A percentile compares a stretch with the other conserved stretches of the same genome.
Conservation (phyloP, 2,797 vertebrate genomes). For the Austrolebias charrua region DNA sequence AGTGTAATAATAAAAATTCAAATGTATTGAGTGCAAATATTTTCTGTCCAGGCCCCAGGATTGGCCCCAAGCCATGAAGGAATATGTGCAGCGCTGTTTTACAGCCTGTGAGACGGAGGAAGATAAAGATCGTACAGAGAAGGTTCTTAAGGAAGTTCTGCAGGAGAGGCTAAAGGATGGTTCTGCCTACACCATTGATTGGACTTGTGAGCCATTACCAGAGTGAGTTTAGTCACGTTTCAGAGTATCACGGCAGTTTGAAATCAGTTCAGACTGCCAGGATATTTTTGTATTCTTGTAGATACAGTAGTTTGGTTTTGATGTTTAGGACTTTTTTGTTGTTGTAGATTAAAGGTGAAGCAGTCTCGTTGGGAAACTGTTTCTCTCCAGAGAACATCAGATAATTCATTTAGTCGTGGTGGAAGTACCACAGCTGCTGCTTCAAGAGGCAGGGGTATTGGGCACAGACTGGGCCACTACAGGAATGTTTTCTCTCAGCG, state of each 20-base stretch:
- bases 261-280: too few species aligned
- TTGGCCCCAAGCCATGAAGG: constrained; percentile 95
- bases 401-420: constrained; percentile 66
- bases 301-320: neutral
- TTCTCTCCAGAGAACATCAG: constrained; percentile 66
- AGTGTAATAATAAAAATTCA: too few species aligned
- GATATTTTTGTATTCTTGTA: too few species aligned
- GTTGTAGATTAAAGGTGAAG: constrained; percentile 76
- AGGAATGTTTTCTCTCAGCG: constrained; percentile 92
- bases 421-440: constrained; percentile 54
- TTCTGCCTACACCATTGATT: constrained; percentile 92
- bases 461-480: constrained; percentile 83
- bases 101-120: constrained; percentile 91
- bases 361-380: constrained; percentile 80
- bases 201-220: constrained; percentile 89
- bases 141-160: constrained; percentile 89
- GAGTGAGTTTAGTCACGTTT: constrained; percentile 78
- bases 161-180: constrained; percentile 91
- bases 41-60: constrained; percentile 83
- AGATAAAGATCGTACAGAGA: constrained; percentile 93
- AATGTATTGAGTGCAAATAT: neutral
- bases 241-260: neutral
- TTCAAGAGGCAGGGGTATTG: constrained; percentile 69
- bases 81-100: constrained; percentile 93
- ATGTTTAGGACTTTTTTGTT: neutral